phyloP scores from a whole-genome alignment of 2,797 vertebrate species.

The Etheostoma perlongum region DNA sequence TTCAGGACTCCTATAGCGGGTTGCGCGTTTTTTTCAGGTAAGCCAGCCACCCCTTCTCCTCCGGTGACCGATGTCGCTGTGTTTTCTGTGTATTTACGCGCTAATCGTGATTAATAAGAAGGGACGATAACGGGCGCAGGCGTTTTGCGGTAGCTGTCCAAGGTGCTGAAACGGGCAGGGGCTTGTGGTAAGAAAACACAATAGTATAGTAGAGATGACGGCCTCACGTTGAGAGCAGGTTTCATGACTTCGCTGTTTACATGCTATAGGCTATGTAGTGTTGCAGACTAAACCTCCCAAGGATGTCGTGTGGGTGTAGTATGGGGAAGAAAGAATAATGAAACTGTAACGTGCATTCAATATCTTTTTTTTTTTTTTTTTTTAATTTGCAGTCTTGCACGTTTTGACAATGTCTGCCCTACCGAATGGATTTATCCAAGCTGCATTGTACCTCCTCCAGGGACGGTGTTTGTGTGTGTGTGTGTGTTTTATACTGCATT shows the following conservation, averaged over 20 bases:
- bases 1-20: slow-evolving; percentile 72
- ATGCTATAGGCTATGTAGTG: slow-evolving; percentile 60
- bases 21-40: slow-evolving; percentile 75
- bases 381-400: slow-evolving; percentile 54
- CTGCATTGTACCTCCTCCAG: slow-evolving; percentile 68
- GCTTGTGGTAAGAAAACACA: slow-evolving; percentile 36
- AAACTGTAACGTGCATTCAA: slow-evolving; percentile 52
- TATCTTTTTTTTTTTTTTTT: slow-evolving; percentile 33
- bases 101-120: slow-evolving; percentile 28
- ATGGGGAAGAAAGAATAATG: slow-evolving; percentile 37
- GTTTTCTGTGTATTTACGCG: slow-evolving; percentile 58
- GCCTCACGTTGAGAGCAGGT: slow-evolving; percentile 62
- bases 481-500: slow-evolving; percentile 58
- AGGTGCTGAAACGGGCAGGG: slow-evolving; percentile 66
- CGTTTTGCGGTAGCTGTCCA: slow-evolving; percentile 69
- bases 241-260: slow-evolving; percentile 74
- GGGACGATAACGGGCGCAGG: slow-evolving; percentile 40
- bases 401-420: slow-evolving; percentile 52
- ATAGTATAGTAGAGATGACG: slow-evolving; percentile 35
- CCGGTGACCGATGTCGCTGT: slow-evolving; percentile 59
- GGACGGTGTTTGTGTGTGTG: slow-evolving; percentile 43
- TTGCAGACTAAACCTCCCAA: slow-evolving; percentile 66
- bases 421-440: slow-evolving; percentile 54
- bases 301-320: slow-evolving; percentile 68
- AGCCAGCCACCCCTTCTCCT: slow-evolving; percentile 47